Percentiles rank a stretch among this genome's conserved stretches.
Conservation (phyloP, 2,888 invertebrate species). For the Nycteola revayana region DNA sequence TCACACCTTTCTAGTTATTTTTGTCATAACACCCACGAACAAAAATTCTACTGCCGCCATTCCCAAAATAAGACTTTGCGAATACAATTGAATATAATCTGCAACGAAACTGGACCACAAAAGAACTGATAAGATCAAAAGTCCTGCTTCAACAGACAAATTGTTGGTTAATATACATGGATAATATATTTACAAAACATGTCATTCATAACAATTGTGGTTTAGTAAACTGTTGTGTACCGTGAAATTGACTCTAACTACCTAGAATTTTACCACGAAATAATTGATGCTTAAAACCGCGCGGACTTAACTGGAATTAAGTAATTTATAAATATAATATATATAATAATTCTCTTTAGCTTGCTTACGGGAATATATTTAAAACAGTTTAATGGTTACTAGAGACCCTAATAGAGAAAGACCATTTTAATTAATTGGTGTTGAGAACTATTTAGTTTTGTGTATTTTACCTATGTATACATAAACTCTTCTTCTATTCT, state of each 20-base stretch:
- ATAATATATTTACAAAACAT: slow-evolving; percentile 74
- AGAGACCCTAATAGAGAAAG: too few relatives aligned
- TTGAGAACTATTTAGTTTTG: too few relatives aligned
- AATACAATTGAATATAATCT: slow-evolving; percentile 48
- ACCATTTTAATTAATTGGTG: too few relatives aligned
- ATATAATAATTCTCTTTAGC: too few relatives aligned
- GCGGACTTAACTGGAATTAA: too few relatives aligned
- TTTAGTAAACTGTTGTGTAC: slow-evolving; percentile 48
- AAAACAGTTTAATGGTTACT: too few relatives aligned
- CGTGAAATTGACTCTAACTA: slow-evolving; percentile 67
- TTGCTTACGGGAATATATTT: too few relatives aligned
- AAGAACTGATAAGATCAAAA: slow-evolving; percentile 70
- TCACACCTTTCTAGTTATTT: slow-evolving; percentile 14
- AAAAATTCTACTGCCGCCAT: slow-evolving; percentile 36
- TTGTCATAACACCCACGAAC: slow-evolving; percentile 33
- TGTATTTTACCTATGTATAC: too few relatives aligned
- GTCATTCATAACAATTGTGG: slow-evolving; percentile 58
- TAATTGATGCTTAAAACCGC: slow-evolving; percentile 6
- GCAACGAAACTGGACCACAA: slow-evolving; percentile 57
- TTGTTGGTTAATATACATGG: slow-evolving; percentile 60
- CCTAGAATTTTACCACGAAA: slow-evolving; percentile 39
- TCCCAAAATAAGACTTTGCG: slow-evolving; percentile 48
- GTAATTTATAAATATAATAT: too few relatives aligned
- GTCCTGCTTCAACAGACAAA: slow-evolving; percentile 64
- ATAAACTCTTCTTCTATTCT: too few relatives aligned